Evolutionary conservation across 2,797 vertebrate genomes (phyloP), one percentile per base, ranked within the genome.

Genomic region (Dendrocincla tyrannina): DNA sequence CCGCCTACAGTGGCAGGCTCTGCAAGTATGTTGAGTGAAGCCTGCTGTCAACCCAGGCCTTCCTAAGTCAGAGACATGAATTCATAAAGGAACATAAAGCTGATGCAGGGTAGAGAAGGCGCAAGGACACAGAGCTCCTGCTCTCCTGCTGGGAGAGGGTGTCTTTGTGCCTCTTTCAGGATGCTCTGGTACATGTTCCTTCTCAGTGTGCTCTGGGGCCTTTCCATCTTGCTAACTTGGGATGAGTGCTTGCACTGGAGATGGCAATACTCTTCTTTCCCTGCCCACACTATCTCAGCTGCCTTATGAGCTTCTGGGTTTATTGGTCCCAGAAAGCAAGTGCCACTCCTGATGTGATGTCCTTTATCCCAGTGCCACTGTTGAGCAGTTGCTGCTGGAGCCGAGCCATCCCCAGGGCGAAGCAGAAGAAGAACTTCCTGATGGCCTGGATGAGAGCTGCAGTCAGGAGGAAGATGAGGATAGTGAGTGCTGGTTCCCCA

Each of bases 351-450:
- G 9, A 53, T 23, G 14, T 76, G n/a, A 25, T 92, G 44, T 77
- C 46, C 23, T 89, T 80, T 84, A 72, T 95, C 30, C 32, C n/a
- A 96, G 95, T 58, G 64, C 66, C 50, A 7, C 46, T 55, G 66
- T 50, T 78, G 83, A 78, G n/a, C 66, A 84, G 50, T 58, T 1
- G 0, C 88, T 30, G 30, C 79, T 91, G 77, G 88, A 96, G 50
- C 88, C 2, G 1, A 94, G 18, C 80, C 97, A 97, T 55, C 72
- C 82, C 25, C 97, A 97, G 58, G 95, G 93, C 0, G 74, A 94
- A 73, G 89, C 50, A 4, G 98, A 99, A 87, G 99, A 99, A 89
- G 98, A 99, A 82, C 96, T 99, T 78, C 97, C 97, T 17, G 98
- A 98, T 84, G 98, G 98, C 75, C 85, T 98, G 93, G 98, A 99